Evolutionary conservation across 2,113 vertebrate genomes (phyloP).

Genomic region (Diglossa brunneiventris): DNA sequence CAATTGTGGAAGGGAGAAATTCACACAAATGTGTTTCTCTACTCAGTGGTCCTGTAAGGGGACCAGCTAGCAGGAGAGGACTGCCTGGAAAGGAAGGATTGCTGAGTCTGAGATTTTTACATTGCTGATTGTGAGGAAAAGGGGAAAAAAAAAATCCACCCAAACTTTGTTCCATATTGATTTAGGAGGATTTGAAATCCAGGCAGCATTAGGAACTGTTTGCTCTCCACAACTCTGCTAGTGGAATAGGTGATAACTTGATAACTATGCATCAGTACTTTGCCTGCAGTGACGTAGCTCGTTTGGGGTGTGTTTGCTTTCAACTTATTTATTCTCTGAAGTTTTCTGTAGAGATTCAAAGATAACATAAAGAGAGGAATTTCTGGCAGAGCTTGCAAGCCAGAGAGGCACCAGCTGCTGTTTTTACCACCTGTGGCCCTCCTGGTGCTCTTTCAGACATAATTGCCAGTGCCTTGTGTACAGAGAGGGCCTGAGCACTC

Average conservation of each 20-base stretch:
- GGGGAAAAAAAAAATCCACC: rapidly evolving
- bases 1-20: rapidly evolving
- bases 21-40: neutral
- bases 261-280: neutral
- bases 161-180: neutral
- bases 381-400: neutral
- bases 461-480: neutral
- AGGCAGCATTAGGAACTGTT: neutral
- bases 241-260: neutral
- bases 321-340: neutral
- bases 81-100: neutral
- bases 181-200: neutral
- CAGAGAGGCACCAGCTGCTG: constrained; percentile 15
- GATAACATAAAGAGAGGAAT: neutral
- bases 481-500: neutral
- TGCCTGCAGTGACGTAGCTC: neutral
- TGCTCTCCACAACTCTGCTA: neutral
- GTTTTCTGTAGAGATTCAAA: constrained; percentile 14
- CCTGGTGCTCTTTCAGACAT: neutral
- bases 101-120: neutral
- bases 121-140: neutral
- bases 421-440: neutral
- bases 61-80: neutral
- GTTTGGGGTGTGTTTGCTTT: neutral
- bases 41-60: neutral